Base-by-base conservation (phyloP, 2,888 invertebrate species). In the Melitaea athalia region DNA sequence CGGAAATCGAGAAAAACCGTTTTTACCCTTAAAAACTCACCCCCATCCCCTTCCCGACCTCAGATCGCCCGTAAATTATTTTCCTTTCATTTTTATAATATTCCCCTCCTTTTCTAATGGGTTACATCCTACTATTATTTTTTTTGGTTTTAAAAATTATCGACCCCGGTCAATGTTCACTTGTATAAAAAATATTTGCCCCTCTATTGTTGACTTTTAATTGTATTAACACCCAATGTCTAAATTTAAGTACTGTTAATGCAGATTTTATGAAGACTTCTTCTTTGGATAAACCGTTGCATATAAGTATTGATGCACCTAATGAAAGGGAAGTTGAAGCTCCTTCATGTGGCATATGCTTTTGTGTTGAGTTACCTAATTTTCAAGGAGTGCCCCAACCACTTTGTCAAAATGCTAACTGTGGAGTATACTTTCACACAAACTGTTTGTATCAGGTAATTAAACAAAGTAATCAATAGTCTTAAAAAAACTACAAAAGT, bases 381-480 rank as follows among this genome's bases (percentile, higher is more conserved):
- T 69, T 70, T 31, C 74, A 79, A 33, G 83, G 84, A 17, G 67
- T 87, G n/a, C 91, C 92, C 5, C 83, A 85, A 55, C 91, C 91
- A n/a, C 74, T 92, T 15, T 92, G 92, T 68, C 84, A 84, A 72
- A 91, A 90, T 74, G 49, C 74, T 24, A 72, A 70, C 10, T 92
- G 92, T 82, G 88, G 85, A 15, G 85, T 85, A 49, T 84, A 84
- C 72, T 92, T 83, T 70, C 92, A 92, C 71, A 86, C 85, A 74
- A 81, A 66, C 63, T 92, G 92, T 75, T 79, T 92, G 45, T 91
- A 80, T 79, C 84, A 88, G 87, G 91, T 90, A 80, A 59, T 2
- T 38, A 24, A 63, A 38, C 15, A 24, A 2, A 24, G 24, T 24
- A 24, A 24, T 24, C 24, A 24, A 24, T 24, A 24, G 24, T 24